phyloP scores from a whole-genome alignment of 64 coral and sea anemone genomes.

The Porites australiensis region DNA sequence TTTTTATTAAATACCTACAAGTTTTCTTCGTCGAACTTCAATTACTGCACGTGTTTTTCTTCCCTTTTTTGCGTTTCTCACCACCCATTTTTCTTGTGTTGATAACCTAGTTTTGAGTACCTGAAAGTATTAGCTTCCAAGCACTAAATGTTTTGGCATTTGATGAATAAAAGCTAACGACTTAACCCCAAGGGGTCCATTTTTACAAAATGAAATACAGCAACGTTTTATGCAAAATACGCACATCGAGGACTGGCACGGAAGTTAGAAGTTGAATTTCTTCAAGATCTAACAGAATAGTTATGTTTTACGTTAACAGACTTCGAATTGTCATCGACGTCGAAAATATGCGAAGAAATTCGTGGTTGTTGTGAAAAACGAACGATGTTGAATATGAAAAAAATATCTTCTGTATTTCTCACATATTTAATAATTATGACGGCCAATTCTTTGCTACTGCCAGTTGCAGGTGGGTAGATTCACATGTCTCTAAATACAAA shows the following conservation, averaged over 20 bases:
- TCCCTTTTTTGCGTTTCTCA: neutral
- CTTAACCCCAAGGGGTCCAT: neutral
- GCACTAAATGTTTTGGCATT: conserved; percentile 10
- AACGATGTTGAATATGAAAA: neutral
- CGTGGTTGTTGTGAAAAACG: neutral
- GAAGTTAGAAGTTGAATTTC: neutral
- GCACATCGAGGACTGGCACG: neutral
- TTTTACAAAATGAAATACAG: neutral
- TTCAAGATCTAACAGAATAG: neutral
- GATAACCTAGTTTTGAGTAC: neutral
- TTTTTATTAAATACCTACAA: too few relatives aligned
- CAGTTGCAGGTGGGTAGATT: conserved; percentile 31
- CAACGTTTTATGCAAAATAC: neutral
- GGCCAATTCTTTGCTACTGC: neutral
- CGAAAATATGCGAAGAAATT: neutral
- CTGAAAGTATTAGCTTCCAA: neutral
- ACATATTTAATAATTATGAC: conserved; percentile 13
- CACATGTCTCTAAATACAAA: neutral
- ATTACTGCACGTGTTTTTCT: neutral
- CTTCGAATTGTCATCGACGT: neutral
- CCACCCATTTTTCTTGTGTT: neutral
- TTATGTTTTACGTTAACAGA: neutral
- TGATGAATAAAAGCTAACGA: conserved; percentile 17
- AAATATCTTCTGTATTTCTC: neutral
- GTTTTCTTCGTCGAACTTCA: neutral